phyloP scores from a whole-genome alignment of 2,888 invertebrate genomes.

The Sesia apiformis region DNA sequence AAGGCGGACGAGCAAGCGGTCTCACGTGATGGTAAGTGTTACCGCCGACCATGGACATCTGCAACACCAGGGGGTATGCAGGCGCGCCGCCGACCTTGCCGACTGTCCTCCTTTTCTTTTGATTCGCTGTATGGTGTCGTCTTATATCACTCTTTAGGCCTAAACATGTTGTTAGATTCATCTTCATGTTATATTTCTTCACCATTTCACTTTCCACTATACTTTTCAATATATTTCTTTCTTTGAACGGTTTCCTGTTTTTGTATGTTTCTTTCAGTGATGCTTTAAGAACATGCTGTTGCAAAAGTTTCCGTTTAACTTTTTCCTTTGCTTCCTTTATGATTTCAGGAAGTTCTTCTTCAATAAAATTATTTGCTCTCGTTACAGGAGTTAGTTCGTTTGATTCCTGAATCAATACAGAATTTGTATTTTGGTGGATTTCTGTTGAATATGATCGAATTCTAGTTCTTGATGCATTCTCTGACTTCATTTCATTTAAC shows the following conservation, averaged over 20 bases:
- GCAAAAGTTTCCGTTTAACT: neutral
- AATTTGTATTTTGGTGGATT: too few relatives aligned
- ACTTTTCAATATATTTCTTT: constrained; percentile 2
- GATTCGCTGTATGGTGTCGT: neutral
- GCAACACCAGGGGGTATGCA: too few relatives aligned
- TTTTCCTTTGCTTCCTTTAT: neutral
- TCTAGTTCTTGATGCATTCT: too few relatives aligned
- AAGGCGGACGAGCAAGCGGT: too few relatives aligned
- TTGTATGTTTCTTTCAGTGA: constrained; percentile 1
- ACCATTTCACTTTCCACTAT: constrained; percentile 1
- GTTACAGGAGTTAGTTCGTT: too few relatives aligned
- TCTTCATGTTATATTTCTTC: constrained; percentile 3
- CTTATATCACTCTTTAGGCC: constrained; percentile 3
- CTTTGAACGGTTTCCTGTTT: neutral
- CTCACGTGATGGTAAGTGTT: too few relatives aligned
- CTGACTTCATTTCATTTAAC: too few relatives aligned
- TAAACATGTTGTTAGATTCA: constrained; percentile 1
- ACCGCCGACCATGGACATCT: too few relatives aligned
- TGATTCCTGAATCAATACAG: too few relatives aligned
- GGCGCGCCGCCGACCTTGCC: too few relatives aligned
- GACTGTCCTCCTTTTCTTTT: neutral
- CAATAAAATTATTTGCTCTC: neutral
- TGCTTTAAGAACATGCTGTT: neutral
- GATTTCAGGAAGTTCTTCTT: neutral
- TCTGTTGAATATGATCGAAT: too few relatives aligned